These are phyloP conservation scores for Panulirus ornatus DNA, from an alignment of 1,140 invertebrate genomes.

Conservation along the genomic window DNA sequence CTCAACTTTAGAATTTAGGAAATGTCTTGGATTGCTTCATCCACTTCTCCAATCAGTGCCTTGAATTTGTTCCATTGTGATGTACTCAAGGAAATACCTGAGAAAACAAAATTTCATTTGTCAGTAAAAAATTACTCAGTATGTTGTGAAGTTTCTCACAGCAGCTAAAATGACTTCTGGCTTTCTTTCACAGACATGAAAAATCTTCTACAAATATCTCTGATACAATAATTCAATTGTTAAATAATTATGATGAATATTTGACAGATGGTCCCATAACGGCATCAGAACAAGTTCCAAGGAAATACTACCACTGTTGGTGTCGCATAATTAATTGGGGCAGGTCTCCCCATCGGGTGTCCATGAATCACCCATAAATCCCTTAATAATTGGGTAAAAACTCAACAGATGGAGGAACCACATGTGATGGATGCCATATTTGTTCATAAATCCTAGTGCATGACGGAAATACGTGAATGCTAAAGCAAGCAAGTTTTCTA, in stretches of 20 bases:
- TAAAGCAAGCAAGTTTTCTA: no score
- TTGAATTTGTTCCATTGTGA: slow-evolving; percentile 34
- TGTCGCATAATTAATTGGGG: no score
- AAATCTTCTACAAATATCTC: not conserved
- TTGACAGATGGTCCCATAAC: slow-evolving; percentile 37
- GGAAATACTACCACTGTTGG: no score
- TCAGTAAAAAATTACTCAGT: not conserved
- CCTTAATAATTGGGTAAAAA: no score
- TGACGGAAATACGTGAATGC: no score
- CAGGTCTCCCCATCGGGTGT: no score
- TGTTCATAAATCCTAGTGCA: no score
- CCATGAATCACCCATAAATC: no score
- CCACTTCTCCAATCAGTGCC: not conserved
- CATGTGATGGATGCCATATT: no score
- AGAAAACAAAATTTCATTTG: not conserved
- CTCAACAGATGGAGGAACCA: no score
- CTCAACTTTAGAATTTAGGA: not conserved
- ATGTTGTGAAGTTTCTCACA: not conserved
- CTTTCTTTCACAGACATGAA: not conserved
- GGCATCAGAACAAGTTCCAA: no score
- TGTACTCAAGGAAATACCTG: slow-evolving; percentile 46
- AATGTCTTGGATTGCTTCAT: slow-evolving; percentile 27
- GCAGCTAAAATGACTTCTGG: not conserved
- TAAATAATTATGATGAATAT: not conserved
- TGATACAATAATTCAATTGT: not conserved